Conservation (phyloP, 2,113 vertebrate species). For the Urocynchramus pylzowi region DNA sequence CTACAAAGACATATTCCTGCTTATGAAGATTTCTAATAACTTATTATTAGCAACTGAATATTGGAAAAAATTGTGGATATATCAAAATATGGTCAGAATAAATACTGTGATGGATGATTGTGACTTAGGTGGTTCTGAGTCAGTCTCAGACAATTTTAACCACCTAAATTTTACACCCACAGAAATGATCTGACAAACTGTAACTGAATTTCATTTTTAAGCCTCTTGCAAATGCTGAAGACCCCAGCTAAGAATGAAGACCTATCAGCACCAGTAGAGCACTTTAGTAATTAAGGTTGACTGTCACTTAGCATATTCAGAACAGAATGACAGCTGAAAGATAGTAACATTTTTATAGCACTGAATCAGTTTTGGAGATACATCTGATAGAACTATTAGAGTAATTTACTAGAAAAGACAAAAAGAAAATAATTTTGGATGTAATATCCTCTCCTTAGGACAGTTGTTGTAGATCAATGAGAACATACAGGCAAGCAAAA, state of each 20-base stretch:
- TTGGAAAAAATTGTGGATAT: neutral
- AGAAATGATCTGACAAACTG: neutral
- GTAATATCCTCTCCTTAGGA: neutral
- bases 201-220: neutral
- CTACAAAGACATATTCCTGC: neutral
- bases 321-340: neutral
- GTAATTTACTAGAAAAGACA: neutral
- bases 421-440: neutral
- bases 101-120: neutral
- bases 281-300: neutral
- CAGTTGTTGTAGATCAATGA: neutral
- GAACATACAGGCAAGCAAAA: neutral
- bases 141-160: neutral
- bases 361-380: neutral
- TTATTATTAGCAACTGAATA: neutral
- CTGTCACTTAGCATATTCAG: neutral
- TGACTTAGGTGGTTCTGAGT: neutral
- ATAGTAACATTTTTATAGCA: neutral
- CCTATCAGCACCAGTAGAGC: neutral
- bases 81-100: neutral
- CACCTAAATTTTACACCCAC: neutral
- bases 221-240: neutral
- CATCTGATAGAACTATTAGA: neutral
- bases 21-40: neutral
- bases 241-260: neutral